Base-by-base conservation (phyloP, 2,113 vertebrate genomes). In the Gymnogyps californianus region DNA sequence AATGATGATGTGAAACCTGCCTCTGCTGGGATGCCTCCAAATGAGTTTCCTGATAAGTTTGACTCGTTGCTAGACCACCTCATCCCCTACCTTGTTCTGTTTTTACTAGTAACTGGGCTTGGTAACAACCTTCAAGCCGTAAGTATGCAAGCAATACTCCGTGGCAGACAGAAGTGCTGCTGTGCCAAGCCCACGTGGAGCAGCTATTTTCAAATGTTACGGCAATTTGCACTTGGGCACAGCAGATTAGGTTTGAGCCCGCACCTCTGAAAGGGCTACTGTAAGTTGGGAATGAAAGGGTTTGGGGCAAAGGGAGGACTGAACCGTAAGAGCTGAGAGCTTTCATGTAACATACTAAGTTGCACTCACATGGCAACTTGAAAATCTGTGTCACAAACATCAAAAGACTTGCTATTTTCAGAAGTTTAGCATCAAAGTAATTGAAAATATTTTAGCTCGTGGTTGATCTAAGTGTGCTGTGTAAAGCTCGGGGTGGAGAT, bases 341-440 rank as follows among this genome's bases (percentile, higher is more conserved):
- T 93, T 96, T 69, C 58, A 26, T 26, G 26, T 80, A 64, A 36
- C 2, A 3, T 70, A 76, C 9, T 79, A 92, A 88, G 62, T 95
- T 93, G 67, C 76, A n/a, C 79, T 96, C 80, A 83, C 31, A 36
- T 34, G 40, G 72, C 25, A 52, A 67, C 61, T 90, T 92, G 77
- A 75, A 97, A 95, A 85, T 85, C 81, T 11, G 0, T 28, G 31
- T 85, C 49, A 16, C 57, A 61, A 93, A 78, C 91, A 84, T 95
- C 87, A 95, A 76, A 95, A 71, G 82, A 88, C 47, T 52, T 71
- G 55, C 40, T 86, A 57, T 84, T 91, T 96, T 94, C 66, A 91
- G 79, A 95, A 92, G 86, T 77, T 87, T 87, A 79, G 62, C 91
- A 89, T 91, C 93, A 97, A 96, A 95, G 90, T n/a, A 16, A 59